Evolutionary conservation across 2,888 invertebrate species (phyloP), one percentile per base, ranked within the genome.

Genomic region (Chloroclysta siterata): DNA sequence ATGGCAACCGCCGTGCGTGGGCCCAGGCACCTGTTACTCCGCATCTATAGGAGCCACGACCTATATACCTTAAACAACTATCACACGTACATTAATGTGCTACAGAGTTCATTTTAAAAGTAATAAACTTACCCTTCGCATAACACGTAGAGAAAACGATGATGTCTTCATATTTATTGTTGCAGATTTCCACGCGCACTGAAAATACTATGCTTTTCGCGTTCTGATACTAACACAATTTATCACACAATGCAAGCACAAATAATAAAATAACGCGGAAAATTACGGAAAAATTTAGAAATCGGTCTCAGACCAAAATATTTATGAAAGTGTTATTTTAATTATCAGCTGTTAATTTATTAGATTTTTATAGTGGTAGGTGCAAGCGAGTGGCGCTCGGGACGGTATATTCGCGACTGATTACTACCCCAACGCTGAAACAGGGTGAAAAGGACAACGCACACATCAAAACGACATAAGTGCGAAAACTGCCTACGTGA

Each of bases 141-240:
- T 96, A 77, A 96, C 96, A 73, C 96, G 95, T 56, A 96, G 94
- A 17, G 96, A 96, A 83, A 96, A 96, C 80, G 96, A 96, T 54
- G 96, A 96, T 46, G 96, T 96, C 94, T 96, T 96, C 96, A 96
- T 96, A 80, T 94, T 95, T 88, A 88, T 86, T 83, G 84, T 84
- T 78, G 70, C 70, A 71, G 67, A 66, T 65, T 76, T 68, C 63
- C 68, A 68, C 69, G 66, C 78, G 72, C 82, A 78, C 77, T 71
- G 70, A 76, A 79, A 72, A 68, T 71, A 72, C 56, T 63, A 69
- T 65, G 53, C 59, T 58, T n/a, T 15, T 39, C 44, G 41, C 47
- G 63, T 51, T 65, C 56, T 66, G 17, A 11, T 46, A 39, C 36
- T 70, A 72, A 65, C 47, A 50, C 53, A 51, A 70, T 66, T 70